Base-by-base conservation (phyloP, 2,888 invertebrate genomes). In the Cancer borealis region DNA sequence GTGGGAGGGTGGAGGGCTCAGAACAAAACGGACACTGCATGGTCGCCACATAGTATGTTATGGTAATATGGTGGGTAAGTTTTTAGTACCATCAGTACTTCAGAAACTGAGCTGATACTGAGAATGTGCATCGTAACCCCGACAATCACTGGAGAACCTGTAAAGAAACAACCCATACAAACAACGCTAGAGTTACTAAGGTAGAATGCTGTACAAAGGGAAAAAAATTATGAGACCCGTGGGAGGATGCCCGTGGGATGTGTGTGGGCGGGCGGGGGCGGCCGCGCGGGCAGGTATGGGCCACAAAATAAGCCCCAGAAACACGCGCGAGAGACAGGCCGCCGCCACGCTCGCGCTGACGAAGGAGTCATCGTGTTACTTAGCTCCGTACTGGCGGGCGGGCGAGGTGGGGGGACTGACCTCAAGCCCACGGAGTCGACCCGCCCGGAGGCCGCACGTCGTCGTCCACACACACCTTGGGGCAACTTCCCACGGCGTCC, bases 111-210 rank as follows among this genome's bases (percentile, higher is more conserved):
- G 97, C 98, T 98, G 98, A 99, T 99, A 97, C 98, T 98, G 97
- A 99, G 98, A 97, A 99, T 99, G 98, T 99, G 99, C 98, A 99
- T 98, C 97, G 99, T 99, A 97, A 99, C 98, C 97, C 99, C 98
- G 97, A 99, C 99, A 97, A 98, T 98, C 97, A 99, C 99, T 97
- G 99, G 99, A 97, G 98, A 98, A 98, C 98, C 99, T 99, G 98
- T 97, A 98, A 98, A 95, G 94, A 95, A 94, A 95, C 95, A 95
- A 95, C 94, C 95, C 95, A 95, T 95, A 93, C 93, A 95, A 95
- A 94, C 88, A 93, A 95, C 93, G 95, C 95, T 95, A 94, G 94
- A 94, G 94, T 94, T 73, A 94, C 94, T 94, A 94, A 94, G 94
- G 73, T 94, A 92, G 90, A 93, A 94, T 92, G 94, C 92, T 94